Base-by-base conservation (phyloP, 2,888 invertebrate species). In the Mellilla xanthometata region DNA sequence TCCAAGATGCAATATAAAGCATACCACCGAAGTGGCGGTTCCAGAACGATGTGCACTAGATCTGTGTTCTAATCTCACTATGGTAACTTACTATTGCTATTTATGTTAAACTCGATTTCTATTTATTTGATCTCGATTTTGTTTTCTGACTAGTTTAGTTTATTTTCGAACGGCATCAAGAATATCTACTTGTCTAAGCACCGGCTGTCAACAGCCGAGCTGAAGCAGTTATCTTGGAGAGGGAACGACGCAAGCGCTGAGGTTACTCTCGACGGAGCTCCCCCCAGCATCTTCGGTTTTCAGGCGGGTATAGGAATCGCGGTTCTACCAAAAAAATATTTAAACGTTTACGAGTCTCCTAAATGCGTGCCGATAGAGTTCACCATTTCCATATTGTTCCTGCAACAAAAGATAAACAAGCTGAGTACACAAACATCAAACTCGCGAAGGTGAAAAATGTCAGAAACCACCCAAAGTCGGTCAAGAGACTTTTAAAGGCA, bases 1-100 rank as follows among this genome's bases (percentile, higher is more conserved):
- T 83, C 87, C 87, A 86, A 89, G 78, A 80, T 77, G 78, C 80
- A 82, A 86, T 85, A 89, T 82, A 88, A 80, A 87, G 85, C 90
- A 89, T 89, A 87, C 89, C 88, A 88, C 88, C 79, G 71, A 72
- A 74, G 86, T 82, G 87, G 88, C 84, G 65, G 70, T 66, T 76
- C 71, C 73, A 65, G 72, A 62, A 65, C 65, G 58, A 58, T 59
- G 54, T 58, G 67, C 67, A 67, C 73, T 66, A 57, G 56, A 63
- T 65, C 65, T 58, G 54, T 62, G 65, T 67, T 65, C 59, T 62
- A 65, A 56, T 61, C 62, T 65, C 52, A 49, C 65, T 76, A 74
- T 81, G 85, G 85, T 86, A 86, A 88, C 87, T 83, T 70, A 77
- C 65, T 80, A 78, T 76, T 68, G 69, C 72, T 73, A 75, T 51